Base-by-base conservation (phyloP, 2,888 invertebrate species). In the Acanthosepion lycidas region DNA sequence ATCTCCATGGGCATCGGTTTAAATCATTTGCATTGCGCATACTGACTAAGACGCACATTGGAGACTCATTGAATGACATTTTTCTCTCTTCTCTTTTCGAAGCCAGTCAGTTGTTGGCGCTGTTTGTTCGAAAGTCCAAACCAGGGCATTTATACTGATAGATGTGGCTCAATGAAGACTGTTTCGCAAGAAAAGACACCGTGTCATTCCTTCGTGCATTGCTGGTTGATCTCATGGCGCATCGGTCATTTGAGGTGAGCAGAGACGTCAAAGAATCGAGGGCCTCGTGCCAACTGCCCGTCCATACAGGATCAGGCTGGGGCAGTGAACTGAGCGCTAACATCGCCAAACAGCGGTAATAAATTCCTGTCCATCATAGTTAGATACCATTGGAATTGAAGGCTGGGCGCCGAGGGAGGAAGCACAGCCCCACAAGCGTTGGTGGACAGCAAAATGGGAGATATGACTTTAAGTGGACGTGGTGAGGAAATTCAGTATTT, bases 141-240 rank as follows among this genome's bases (percentile, higher is more conserved):
- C 28, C 78, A 78, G 78, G n/a, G 78, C 78, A 78, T 78, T 78
- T n/a, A 78, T 78, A 78, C 78, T 78, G 78, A 78, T 78, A 78
- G 78, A 78, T 78, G 78, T 78, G 78, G 78, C 78, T 78, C 78
- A 78, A 78, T 78, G 78, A 78, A 78, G 78, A 78, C 78, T 78
- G 78, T 78, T 78, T 78, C 78, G 78, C 78, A n/a, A 78, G n/a
- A 78, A 78, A n/a, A 78, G 78, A 78, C 78, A 78, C 78, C n/a
- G n/a, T 78, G 78, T 78, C 78, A 78, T 78, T 78, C 78, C 78
- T 78, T 28, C 78, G 78, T 78, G 78, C 78, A n/a, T 78, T 78
- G 78, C 78, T n/a, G 78, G 78, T 78, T 78, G 78, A 78, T 78
- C 78, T 78, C 78, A n/a, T n/a, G 78, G 28, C 78, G n/a, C 78